These are phyloP conservation scores for Chondrosia reniformis DNA, from an alignment of 37 sponge, comb jelly and placozoan species.

Conservation along the genomic window DNA sequence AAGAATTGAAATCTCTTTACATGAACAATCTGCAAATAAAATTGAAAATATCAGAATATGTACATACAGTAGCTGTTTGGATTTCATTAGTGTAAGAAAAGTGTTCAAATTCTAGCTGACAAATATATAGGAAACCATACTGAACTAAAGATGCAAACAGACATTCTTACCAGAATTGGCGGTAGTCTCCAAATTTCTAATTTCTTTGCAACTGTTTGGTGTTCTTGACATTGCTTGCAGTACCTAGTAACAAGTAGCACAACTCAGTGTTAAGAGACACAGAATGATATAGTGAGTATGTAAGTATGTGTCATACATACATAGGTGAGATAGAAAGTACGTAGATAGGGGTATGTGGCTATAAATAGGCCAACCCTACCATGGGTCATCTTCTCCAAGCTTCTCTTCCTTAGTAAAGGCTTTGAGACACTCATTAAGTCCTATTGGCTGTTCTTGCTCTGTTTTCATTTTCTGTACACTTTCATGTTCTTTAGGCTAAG, in stretches of 20 bases:
- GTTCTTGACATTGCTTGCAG: slow-evolving; percentile 83
- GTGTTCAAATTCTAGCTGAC: background rate
- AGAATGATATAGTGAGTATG: too few species aligned
- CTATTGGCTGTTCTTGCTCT: slow-evolving; percentile 71
- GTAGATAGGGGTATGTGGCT: too few species aligned
- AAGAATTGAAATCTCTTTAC: slow-evolving; percentile 94
- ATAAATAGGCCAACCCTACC: too few species aligned
- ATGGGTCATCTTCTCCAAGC: slow-evolving; percentile 91
- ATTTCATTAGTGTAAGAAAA: too few species aligned
- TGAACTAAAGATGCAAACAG: too few species aligned
- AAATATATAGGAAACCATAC: too few species aligned
- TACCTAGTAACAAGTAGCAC: slow-evolving; percentile 56
- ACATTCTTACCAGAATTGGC: slow-evolving; percentile 77
- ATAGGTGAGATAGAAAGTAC: too few species aligned
- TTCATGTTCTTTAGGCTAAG: slow-evolving; percentile 75
- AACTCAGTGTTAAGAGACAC: background rate
- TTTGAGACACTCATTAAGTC: slow-evolving; percentile 82
- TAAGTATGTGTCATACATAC: too few species aligned
- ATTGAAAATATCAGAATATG: too few species aligned
- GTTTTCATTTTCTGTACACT: slow-evolving; percentile 59
- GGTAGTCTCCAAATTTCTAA: slow-evolving; percentile 97
- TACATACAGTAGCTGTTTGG: too few species aligned
- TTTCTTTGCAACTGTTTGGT: slow-evolving; percentile 81
- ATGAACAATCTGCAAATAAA: slow-evolving; percentile 83
- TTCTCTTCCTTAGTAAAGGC: slow-evolving; percentile 93